phyloP scores from a whole-genome alignment of 2,888 invertebrate genomes.

The Nymphalis polychloros region DNA sequence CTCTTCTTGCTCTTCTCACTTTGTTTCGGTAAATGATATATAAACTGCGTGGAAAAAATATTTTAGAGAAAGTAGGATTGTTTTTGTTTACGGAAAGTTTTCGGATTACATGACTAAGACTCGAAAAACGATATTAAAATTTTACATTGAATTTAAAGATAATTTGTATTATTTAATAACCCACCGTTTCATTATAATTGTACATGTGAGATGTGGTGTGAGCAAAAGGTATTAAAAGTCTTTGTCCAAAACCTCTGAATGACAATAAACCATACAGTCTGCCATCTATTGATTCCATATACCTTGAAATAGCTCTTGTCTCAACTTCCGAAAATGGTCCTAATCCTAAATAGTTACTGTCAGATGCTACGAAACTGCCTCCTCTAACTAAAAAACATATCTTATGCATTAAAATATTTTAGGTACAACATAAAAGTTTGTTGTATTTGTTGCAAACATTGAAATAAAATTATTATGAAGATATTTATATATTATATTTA shows the following conservation, averaged over 20 bases:
- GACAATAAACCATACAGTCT: constrained; percentile 80
- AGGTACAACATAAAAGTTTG: too few relatives aligned
- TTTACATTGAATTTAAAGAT: too few relatives aligned
- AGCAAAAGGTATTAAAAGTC: constrained; percentile 82
- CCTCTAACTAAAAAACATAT: constrained; percentile 65
- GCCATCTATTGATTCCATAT: constrained; percentile 63
- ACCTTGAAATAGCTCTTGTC: constrained; percentile 70
- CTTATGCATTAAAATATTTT: background rate
- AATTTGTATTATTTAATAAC: constrained; percentile 14
- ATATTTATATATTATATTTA: too few relatives aligned
- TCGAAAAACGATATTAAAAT: too few relatives aligned
- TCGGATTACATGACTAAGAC: too few relatives aligned
- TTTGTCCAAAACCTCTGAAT: constrained; percentile 85
- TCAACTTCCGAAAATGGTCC: constrained; percentile 82
- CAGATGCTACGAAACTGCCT: constrained; percentile 64
- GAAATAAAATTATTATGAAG: too few relatives aligned
- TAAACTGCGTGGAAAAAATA: too few relatives aligned
- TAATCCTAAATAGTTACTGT: constrained; percentile 75
- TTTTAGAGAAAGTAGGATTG: too few relatives aligned
- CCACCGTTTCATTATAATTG: constrained; percentile 75
- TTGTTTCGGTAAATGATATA: too few relatives aligned
- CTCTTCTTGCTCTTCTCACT: too few relatives aligned
- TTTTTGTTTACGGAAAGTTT: too few relatives aligned
- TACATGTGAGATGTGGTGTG: constrained; percentile 63
- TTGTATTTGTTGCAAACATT: too few relatives aligned